Evolutionary conservation across 1,140 invertebrate species (phyloP), one percentile per base, ranked within the genome.

Genomic region (Drosophila tropicalis): DNA sequence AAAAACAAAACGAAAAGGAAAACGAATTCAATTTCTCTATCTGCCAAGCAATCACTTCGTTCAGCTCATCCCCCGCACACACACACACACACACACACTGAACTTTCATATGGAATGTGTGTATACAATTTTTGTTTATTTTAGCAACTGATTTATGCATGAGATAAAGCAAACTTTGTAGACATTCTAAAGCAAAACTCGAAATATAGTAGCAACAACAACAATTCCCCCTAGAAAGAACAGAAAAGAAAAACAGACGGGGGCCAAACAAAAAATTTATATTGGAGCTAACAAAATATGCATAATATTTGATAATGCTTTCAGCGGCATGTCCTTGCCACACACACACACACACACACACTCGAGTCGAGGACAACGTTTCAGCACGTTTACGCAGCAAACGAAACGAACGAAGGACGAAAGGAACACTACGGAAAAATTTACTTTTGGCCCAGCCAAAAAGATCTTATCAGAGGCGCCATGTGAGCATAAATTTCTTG

Each of bases 271-370:
- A 57, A 80, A 76, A 62, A 69, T 73, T 47, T 86, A 79, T 86
- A 76, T 86, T 87, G 67, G 70, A 87, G 70, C 76, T 72, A 56
- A 71, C 69, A 87, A 87, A 87, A 87, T 87, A 87, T 87, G 84
- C 83, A 87, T 87, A 87, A 87, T 87, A 87, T 87, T 87, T 87
- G 84, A 89, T 87, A 87, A 87, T 87, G 83, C 83, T 87, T 87
- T 87, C 83, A 87, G 80, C 83, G 83, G 77, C 84, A 83, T 87
- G 76, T 79, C 72, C 76, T 86, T 72, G 62, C 67, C 72, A 47
- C 15, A 47, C 44, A 47, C 15, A 47, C 41, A 17, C 5, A 47
- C 15, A 47, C 41, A 47, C 41, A 22, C 44, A 51, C 44, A 9
- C 44, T 78, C 63, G 29, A 70, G 39, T 44, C 70, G 73, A 36